phyloP scores from a whole-genome alignment of 1,140 invertebrate genomes.

The Brachionus asplanchnoidis region DNA sequence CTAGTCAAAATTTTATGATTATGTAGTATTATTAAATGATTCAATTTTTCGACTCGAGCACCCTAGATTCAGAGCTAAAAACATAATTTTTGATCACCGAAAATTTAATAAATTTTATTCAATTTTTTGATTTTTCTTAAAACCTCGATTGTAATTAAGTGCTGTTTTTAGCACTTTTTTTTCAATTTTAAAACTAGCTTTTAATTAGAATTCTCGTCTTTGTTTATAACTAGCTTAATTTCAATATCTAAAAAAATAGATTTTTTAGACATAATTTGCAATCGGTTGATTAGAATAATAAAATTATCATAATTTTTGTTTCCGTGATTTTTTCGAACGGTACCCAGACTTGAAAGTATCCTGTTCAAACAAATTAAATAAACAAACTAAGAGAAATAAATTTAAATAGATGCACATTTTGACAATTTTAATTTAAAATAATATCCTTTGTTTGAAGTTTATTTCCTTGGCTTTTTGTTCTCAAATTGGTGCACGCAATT shows the following conservation, averaged over 20 bases:
- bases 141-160: not conserved
- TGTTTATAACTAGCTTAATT: not conserved
- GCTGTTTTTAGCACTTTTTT: not conserved
- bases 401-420: not conserved
- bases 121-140: no score
- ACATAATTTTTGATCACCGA: not conserved
- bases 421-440: not conserved
- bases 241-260: not conserved
- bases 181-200: not conserved
- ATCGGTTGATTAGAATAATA: not conserved
- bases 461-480: not conserved
- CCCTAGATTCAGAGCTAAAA: not conserved
- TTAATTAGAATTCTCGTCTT: not conserved
- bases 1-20: no score
- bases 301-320: constrained; percentile 1
- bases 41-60: no score
- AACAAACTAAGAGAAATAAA: not conserved
- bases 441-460: not conserved
- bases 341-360: not conserved
- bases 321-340: not conserved
- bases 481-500: not conserved
- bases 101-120: no score
- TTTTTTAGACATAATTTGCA: not conserved
- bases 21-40: no score
- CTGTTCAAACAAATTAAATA: not conserved